phyloP scores from a whole-genome alignment of 2,888 invertebrate species.

The Cephus runcator region DNA sequence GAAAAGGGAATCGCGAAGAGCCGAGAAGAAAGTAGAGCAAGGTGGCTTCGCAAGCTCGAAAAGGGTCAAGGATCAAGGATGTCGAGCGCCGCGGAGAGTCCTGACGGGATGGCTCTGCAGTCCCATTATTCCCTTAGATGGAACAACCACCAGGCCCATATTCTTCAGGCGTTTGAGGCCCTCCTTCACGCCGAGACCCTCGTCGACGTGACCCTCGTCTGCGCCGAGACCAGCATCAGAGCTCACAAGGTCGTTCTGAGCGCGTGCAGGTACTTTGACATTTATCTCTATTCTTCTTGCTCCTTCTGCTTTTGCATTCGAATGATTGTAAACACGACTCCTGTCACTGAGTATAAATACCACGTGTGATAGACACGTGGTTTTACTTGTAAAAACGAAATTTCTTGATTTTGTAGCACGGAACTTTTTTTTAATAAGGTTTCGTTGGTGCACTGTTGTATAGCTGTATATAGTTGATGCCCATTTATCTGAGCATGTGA shows the following conservation, averaged over 20 bases:
- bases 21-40: constrained; percentile 35
- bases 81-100: constrained; percentile 60
- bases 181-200: constrained; percentile 86
- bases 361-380: too few relatives aligned
- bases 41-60: constrained; percentile 51
- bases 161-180: constrained; percentile 89
- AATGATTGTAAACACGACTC: too few relatives aligned
- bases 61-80: constrained; percentile 49
- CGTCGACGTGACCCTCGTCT: constrained; percentile 91
- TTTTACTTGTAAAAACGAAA: too few relatives aligned
- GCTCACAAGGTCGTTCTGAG: constrained; percentile 93
- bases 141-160: constrained; percentile 93
- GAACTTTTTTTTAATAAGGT: too few relatives aligned
- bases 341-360: too few relatives aligned
- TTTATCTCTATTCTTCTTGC: too few relatives aligned
- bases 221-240: constrained; percentile 84
- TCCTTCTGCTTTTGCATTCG: too few relatives aligned
- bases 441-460: too few relatives aligned
- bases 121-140: constrained; percentile 92
- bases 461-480: too few relatives aligned
- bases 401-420: too few relatives aligned
- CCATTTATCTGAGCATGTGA: too few relatives aligned
- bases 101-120: constrained; percentile 68
- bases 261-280: constrained; percentile 70
- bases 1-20: constrained; percentile 8